Evolutionary conservation across 2,113 vertebrate species (phyloP).

Genomic region (Gnathonemus echidnorhynchus): DNA sequence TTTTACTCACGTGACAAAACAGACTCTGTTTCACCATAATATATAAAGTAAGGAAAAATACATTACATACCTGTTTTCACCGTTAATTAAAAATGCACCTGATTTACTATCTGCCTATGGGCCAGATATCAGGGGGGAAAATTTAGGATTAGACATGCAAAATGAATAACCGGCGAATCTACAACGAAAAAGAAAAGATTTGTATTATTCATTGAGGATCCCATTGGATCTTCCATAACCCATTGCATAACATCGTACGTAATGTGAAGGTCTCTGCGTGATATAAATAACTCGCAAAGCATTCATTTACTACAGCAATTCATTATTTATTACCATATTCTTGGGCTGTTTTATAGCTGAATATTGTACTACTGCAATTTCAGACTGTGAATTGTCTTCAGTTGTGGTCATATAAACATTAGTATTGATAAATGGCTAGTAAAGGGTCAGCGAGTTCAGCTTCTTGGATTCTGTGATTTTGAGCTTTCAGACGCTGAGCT

Average conservation of each 20-base stretch:
- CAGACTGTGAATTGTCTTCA: not conserved
- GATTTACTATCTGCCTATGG: not conserved
- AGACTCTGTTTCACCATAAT: not conserved
- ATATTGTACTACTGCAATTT: not conserved
- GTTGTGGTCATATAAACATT: not conserved
- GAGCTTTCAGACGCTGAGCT: not conserved
- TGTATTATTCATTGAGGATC: not conserved
- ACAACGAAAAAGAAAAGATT: not conserved
- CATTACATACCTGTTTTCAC: not conserved
- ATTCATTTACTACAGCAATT: not conserved
- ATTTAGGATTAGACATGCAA: not conserved
- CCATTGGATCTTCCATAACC: not conserved
- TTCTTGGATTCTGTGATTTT: not conserved
- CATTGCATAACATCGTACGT: not conserved
- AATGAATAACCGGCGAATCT: not conserved
- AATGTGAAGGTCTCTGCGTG: not conserved
- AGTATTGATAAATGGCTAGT: not conserved
- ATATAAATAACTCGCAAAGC: not conserved
- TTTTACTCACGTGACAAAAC: not conserved
- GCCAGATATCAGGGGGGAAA: not conserved
- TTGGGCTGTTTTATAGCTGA: not conserved
- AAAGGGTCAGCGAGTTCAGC: not conserved
- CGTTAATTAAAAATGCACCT: not conserved
- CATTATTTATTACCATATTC: not conserved
- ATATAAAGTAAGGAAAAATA: not conserved